phyloP scores from a whole-genome alignment of 2,888 invertebrate genomes.

The Synanthedon tipuliformis region DNA sequence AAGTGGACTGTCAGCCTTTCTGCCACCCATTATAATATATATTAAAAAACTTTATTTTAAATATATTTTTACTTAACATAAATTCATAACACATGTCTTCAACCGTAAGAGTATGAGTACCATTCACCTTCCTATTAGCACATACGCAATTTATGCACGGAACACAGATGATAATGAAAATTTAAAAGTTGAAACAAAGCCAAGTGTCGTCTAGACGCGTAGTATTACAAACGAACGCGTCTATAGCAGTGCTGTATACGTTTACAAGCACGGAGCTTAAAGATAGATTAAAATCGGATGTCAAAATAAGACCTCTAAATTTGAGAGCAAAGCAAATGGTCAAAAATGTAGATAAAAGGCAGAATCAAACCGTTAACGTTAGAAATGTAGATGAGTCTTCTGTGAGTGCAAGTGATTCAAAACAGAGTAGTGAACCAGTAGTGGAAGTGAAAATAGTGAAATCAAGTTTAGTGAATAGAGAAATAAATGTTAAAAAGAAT shows the following conservation, averaged over 20 bases:
- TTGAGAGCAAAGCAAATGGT: slow-evolving; percentile 22
- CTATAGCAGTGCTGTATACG: neutral
- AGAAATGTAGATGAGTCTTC: slow-evolving; percentile 12
- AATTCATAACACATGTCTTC: too few species aligned
- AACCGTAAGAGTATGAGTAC: too few species aligned
- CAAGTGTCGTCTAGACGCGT: slow-evolving; percentile 37
- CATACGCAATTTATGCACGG: too few species aligned
- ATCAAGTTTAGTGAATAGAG: slow-evolving; percentile 41
- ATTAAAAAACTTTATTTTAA: too few species aligned
- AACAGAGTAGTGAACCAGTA: slow-evolving; percentile 10
- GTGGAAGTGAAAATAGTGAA: slow-evolving; percentile 43
- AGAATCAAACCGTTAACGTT: neutral
- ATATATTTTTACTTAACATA: too few species aligned
- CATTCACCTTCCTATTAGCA: too few species aligned
- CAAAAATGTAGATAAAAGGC: slow-evolving; percentile 31
- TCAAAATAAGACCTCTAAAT: slow-evolving; percentile 22
- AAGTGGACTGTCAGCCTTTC: too few species aligned
- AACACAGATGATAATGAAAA: slow-evolving; percentile 6
- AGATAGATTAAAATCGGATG: slow-evolving; percentile 17
- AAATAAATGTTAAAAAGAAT: slow-evolving; percentile 27
- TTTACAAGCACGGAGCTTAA: slow-evolving; percentile 36
- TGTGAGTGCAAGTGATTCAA: slow-evolving; percentile 18
- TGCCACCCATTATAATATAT: too few species aligned
- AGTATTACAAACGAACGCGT: slow-evolving; percentile 24
- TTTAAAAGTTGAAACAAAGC: slow-evolving; percentile 42